phyloP scores from a whole-genome alignment of 92 coral and sea anemone genomes.

The Diadumene lineata region DNA sequence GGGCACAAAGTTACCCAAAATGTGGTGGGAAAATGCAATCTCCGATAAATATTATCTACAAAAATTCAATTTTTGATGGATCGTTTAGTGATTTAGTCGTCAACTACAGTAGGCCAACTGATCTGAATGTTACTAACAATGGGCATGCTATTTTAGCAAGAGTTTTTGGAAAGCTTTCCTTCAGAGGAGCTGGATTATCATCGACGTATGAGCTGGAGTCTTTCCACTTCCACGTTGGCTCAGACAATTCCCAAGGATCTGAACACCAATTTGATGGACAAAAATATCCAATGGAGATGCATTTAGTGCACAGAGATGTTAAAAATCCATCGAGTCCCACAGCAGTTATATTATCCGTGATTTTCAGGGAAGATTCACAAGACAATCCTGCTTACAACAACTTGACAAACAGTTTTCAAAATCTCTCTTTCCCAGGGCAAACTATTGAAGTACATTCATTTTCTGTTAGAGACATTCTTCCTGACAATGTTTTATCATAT shows the following conservation, averaged over 20 bases:
- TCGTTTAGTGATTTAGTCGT: constrained; percentile 42
- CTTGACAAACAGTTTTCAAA: constrained; percentile 43
- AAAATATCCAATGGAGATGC: constrained; percentile 80
- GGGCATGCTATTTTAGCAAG: constrained; percentile 69
- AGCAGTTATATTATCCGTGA: constrained; percentile 55
- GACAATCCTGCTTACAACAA: constrained; percentile 51
- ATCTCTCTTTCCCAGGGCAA: constrained; percentile 35
- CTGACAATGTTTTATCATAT: constrained; percentile 41
- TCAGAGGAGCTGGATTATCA: constrained; percentile 66
- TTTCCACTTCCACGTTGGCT: constrained; percentile 89
- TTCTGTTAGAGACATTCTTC: constrained; percentile 52
- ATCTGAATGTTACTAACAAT: constrained; percentile 66
- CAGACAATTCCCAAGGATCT: constrained; percentile 63
- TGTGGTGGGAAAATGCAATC: constrained; percentile 80
- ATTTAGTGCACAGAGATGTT: constrained; percentile 70
- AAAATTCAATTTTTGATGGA: constrained; percentile 55
- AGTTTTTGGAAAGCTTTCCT: constrained; percentile 25
- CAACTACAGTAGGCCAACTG: constrained; percentile 10
- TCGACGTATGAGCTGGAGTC: constrained; percentile 46
- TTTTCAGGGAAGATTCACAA: constrained; percentile 34
- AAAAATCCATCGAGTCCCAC: constrained; percentile 44
- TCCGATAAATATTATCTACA: constrained; percentile 70
- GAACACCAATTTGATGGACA: constrained; percentile 76
- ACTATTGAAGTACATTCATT: constrained; percentile 27
- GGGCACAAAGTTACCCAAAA: constrained; percentile 51